Base-by-base conservation (phyloP, 2,888 invertebrate genomes). In the Drosophila maculinotata region DNA sequence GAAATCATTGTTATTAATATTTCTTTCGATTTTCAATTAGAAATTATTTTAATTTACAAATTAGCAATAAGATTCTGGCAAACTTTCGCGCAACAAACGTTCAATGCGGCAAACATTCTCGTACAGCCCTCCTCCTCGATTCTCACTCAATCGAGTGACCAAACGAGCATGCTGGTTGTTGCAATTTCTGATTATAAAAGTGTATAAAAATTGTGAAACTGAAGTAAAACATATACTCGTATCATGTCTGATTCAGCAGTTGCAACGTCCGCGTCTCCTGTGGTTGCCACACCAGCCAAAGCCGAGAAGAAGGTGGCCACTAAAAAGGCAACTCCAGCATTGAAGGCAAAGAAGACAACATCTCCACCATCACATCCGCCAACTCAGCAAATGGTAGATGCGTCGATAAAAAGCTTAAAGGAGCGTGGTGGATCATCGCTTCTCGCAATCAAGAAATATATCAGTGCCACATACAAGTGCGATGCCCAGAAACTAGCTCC, bases 401-500 rank as follows among this genome's bases (percentile, higher is more conserved):
- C 73, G 14, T 68, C 73, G 23, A 73, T 73, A 9, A 58, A 68
- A 28, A 72, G 47, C 42, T 52, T 76, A 14, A 76, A 76, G 54
- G 76, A 76, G 49, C 76, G 76, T 48, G 69, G 77, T 28, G 76
- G 76, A 38, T 76, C 76, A 23, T 76, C 76, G 4, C 73, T 76
- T 9, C 17, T 67, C 64, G 78, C 76, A 38, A 77, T 77, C 5
- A 77, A 78, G 41, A 76, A 76, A 42, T 76, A 69, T 49, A 76
- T 76, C 8, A 30, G 52, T 51, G 66, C 78, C 41, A 74, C 78
- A 36, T 78, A 78, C 41, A 74, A 74, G 25, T 74, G 74, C 39
- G 74, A 69, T 47, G 74, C 67, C 30, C 70, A 74, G 30, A 69
- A 75, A 39, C 42, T 75, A 31, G 69, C 74, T 2, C 93, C 93